These are phyloP conservation scores for Zosterops japonicus DNA, from an alignment of 2,113 vertebrate species.

Conservation along the genomic window DNA sequence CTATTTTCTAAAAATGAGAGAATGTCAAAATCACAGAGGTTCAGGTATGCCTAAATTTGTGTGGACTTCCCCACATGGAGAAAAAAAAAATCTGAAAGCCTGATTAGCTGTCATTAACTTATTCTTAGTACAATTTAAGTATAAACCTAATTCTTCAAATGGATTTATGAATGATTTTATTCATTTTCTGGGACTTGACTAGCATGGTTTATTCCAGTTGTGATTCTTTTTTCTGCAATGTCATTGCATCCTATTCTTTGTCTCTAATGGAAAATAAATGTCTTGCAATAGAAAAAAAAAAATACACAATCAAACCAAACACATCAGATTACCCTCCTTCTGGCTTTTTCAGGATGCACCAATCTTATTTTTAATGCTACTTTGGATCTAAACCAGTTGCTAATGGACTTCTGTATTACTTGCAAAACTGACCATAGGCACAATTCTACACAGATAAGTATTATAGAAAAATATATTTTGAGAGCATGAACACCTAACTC, in stretches of 20 bases:
- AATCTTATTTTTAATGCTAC: background rate
- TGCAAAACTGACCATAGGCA: background rate
- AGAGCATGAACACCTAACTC: background rate
- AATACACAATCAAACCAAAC: rapidly evolving
- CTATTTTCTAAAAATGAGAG: background rate
- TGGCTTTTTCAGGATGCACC: rapidly evolving
- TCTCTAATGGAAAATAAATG: background rate
- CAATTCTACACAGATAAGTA: background rate
- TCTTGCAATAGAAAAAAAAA: background rate
- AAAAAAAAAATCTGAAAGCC: background rate
- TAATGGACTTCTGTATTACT: background rate
- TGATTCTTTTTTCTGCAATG: background rate
- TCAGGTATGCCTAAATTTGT: background rate
- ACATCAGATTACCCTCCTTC: background rate
- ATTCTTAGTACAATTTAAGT: background rate
- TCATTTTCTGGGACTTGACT: background rate
- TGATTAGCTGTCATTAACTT: background rate
- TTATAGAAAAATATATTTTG: background rate
- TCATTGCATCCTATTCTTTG: background rate
- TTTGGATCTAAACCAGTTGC: background rate
- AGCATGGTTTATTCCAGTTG: background rate
- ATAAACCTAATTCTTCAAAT: background rate
- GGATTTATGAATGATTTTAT: background rate
- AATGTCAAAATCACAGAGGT: background rate
- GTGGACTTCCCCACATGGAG: background rate